These are phyloP conservation scores for Danio aesculapii DNA, from an alignment of 2,797 vertebrate species.

Conservation along the genomic window DNA sequence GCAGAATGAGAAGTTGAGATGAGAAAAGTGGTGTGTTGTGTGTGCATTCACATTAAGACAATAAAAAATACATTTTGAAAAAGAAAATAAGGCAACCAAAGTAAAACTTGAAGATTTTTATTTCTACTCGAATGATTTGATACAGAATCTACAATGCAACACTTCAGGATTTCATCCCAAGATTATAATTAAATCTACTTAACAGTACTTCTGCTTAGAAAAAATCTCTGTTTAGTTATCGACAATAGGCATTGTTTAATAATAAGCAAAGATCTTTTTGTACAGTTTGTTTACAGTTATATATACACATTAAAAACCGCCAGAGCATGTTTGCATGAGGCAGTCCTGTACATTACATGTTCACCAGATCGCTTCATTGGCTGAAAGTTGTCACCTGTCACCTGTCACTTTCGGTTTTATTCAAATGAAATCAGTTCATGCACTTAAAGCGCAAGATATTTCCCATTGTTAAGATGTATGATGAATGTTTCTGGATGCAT, in stretches of 20 bases:
- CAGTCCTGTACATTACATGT: conserved; percentile 71
- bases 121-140: conserved; percentile 68
- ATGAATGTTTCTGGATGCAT: conserved; percentile 1
- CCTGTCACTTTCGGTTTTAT: neutral
- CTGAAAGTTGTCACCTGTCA: conserved; percentile 35
- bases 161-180: conserved; percentile 41
- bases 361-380: conserved; percentile 35
- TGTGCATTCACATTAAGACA: no score
- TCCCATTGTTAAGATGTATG: neutral
- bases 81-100: neutral
- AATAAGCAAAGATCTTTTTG: conserved; percentile 66
- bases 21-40: no score
- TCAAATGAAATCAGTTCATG: neutral
- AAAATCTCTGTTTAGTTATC: conserved; percentile 75
- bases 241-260: conserved; percentile 63
- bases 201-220: conserved; percentile 68
- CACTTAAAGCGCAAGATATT: neutral
- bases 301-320: conserved; percentile 76
- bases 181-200: conserved; percentile 65
- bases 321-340: conserved; percentile 64
- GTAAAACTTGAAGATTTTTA: conserved; percentile 73
- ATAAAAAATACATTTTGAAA: no score
- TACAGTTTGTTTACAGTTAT: conserved; percentile 70
- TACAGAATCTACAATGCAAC: conserved; percentile 53
- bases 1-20: no score